Base-by-base conservation (phyloP, 2,888 invertebrate species). In the Nasonia oneida region DNA sequence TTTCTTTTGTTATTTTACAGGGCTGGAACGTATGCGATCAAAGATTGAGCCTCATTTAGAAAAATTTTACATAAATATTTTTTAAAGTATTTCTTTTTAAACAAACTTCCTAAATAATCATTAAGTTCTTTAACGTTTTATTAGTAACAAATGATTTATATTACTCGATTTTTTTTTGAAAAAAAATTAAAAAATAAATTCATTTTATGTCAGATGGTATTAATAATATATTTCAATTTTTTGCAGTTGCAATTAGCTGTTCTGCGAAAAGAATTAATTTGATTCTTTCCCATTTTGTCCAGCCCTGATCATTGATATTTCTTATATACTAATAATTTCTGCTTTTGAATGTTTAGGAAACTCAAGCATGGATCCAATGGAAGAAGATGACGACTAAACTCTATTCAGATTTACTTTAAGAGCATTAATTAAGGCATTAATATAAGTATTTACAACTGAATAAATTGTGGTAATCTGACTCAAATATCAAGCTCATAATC, bases 381-480 rank as follows among this genome's bases (percentile, higher is more conserved):
- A 93, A 87, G 93, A 93, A 89, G 93, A 93, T 70, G 93, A 93
- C 70, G 92, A 93, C 87, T 92, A 88, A 92, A 67, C 77, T 71
- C 74, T 57, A 87, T 85, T 83, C 75, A 78, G 84, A 73, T 83
- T 73, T 73, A 80, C n/a, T 84, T 80, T 85, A 87, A 57, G 39
- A 74, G 78, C 87, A 86, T 86, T 75, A 82, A 84, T 83, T 80
- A 82, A 84, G 74, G 14, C 15, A 82, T 87, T 87, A 86, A 47
- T 23, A 73, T 57, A 85, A 82, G 80, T 80, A 80, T 78, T 81
- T 74, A 84, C 18, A 85, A n/a, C 37, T 67, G 77, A 75, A 61
- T 23, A 8, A 53, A 73, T 61, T 73, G n/a, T 77, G 15, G 57
- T n/a, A 23, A n/a, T 79, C 39, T 37, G 42, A 75, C 18, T 83